Conservation (phyloP, 1,140 invertebrate species). For the Tetramorium parvispinum region DNA sequence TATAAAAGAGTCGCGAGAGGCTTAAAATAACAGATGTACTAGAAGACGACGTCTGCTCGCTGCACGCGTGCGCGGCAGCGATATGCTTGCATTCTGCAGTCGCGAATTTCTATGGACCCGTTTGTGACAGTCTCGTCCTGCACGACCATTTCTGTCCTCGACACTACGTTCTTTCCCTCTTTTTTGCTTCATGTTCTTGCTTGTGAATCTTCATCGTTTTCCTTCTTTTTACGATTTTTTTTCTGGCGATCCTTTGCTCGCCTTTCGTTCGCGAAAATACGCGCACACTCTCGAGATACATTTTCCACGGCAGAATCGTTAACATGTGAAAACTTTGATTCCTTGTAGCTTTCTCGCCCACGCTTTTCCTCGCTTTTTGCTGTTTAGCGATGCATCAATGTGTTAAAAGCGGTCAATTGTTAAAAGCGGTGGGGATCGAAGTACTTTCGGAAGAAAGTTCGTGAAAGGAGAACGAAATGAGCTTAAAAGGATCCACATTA, state of each 20-base stretch:
- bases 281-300: slow-evolving; percentile 39
- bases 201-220: slow-evolving; percentile 52
- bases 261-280: slow-evolving; percentile 14
- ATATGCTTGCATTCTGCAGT: slow-evolving; percentile 73
- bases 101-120: slow-evolving; percentile 81
- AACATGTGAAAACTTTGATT: slow-evolving; percentile 42
- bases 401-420: slow-evolving; percentile 71
- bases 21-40: slow-evolving; percentile 83
- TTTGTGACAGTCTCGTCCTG: slow-evolving; percentile 77
- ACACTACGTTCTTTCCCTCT: slow-evolving; percentile 54
- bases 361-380: slow-evolving; percentile 34
- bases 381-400: slow-evolving; percentile 55
- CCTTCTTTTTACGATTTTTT: slow-evolving; percentile 62
- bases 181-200: slow-evolving; percentile 32
- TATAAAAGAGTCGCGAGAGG: slow-evolving; percentile 85
- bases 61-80: slow-evolving; percentile 54
- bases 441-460: slow-evolving; percentile 1
- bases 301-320: slow-evolving; percentile 35
- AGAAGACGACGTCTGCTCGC: slow-evolving; percentile 46
- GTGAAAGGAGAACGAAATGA: background rate
- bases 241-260: background rate
- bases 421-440: slow-evolving; percentile 33
- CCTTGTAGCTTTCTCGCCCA: background rate
- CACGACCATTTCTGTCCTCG: slow-evolving; percentile 76
- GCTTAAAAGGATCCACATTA: background rate